Base-by-base conservation (phyloP, 2,888 invertebrate species). In the Endotricha flammealis region DNA sequence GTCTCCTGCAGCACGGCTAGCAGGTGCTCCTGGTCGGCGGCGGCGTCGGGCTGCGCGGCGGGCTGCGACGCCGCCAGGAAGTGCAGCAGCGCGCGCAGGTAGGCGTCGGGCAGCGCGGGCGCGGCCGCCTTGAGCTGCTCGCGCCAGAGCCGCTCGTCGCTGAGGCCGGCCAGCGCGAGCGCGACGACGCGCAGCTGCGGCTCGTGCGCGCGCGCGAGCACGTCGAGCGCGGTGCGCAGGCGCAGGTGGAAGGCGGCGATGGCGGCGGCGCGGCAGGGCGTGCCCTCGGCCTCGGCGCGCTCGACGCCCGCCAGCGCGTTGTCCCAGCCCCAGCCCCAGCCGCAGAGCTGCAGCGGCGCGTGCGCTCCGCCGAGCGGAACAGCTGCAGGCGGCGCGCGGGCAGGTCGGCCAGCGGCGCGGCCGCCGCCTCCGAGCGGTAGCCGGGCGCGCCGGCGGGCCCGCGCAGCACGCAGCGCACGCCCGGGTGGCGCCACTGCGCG, bases 231-330 rank as follows among this genome's bases (percentile, higher is more conserved):
- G 56, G 90, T 82, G 38, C 92, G 90, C 49, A 98, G 88, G 66
- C 94, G 92, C 56, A 97, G 88, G 76, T 96, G 95, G 79, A 97
- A 98, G 35, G 96, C 92, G 30, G 96, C 94, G 38, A 98, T 92
- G 39, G 97, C 95, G 22, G 97, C 96, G 24, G 97, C 97, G 66
- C 96, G 90, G 37, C 78, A 91, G 90, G 53, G 91, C 89, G 67
- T 91, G 90, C 81, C 83, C 64, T 92, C 92, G 36, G 90, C 90
- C 68, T 94, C 93, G 24, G 96, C 83, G 53, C 91, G 87, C 73
- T 81, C 83, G 45, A 82, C 79, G 42, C 82, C 83, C 11, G 76
- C 77, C 43, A 56, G 64, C 46, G 78, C 83, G 61, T 75, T 74
- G 59, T 94, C 93, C 67, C 91, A 91, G 50, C 95, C 94, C 71